A percentile compares a stretch with the other conserved stretches of the same genome.
Evolutionary conservation across 2,888 invertebrate species (phyloP).

Genomic region (Euzophera pinguis): DNA sequence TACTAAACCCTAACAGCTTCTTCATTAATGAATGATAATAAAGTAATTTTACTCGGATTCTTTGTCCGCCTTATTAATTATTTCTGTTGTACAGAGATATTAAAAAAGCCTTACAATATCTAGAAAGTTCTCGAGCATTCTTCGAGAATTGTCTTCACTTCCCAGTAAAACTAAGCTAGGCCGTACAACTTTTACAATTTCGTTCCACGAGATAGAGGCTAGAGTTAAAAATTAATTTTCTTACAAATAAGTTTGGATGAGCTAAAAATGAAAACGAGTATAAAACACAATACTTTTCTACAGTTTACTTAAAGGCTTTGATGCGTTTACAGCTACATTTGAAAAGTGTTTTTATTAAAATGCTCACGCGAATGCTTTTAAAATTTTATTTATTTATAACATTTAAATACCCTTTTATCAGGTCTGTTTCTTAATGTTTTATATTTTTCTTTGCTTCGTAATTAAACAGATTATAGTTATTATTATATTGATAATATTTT

Average conservation of each 20-base stretch:
- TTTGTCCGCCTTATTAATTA: neutral
- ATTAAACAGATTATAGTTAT: too few relatives aligned
- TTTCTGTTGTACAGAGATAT: neutral
- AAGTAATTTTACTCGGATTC: too few relatives aligned
- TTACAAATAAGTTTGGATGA: conserved; percentile 52
- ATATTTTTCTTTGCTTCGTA: too few relatives aligned
- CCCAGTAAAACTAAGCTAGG: conserved; percentile 2
- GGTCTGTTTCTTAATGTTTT: too few relatives aligned
- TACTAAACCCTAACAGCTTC: too few relatives aligned
- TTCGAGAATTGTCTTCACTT: neutral
- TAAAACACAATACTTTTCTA: conserved; percentile 41
- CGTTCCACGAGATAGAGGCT: conserved; percentile 11
- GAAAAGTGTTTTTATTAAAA: neutral
- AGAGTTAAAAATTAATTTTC: conserved; percentile 55
- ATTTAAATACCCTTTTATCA: too few relatives aligned
- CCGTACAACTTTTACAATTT: conserved; percentile 11
- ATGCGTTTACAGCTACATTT: conserved; percentile 5
- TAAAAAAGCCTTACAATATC: conserved; percentile 17
- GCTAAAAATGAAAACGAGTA: conserved; percentile 63
- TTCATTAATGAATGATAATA: too few relatives aligned
- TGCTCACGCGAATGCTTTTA: too few relatives aligned
- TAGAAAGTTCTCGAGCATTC: neutral
- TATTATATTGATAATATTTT: too few relatives aligned
- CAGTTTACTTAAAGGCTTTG: conserved; percentile 15
- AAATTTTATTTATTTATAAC: too few relatives aligned